Base-by-base conservation (phyloP, 2,888 invertebrate species). In the Microctonus hyperodae region DNA sequence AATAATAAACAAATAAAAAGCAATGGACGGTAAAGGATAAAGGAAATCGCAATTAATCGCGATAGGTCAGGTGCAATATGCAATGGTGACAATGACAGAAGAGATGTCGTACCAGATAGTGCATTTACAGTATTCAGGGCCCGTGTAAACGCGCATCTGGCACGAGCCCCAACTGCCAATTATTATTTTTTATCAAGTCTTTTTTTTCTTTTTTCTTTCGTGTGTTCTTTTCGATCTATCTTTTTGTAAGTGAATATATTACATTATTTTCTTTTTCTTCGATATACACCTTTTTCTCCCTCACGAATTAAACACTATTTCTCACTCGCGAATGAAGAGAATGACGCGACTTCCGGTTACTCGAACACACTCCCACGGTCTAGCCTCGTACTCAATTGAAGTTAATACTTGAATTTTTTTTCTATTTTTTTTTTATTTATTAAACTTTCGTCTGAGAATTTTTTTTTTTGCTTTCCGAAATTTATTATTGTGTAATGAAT, bases 31-130 rank as follows among this genome's bases (percentile, higher is more conserved):
- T 50, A 44, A 48, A 23, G 13, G 44, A 25, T 48, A 56, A 28
- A 33, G 25, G 31, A 60, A 37, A 20, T 48, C 22, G 44, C 11
- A 20, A 28, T 13, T 50, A 44, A 28, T 50, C 56, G 20, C 40
- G 50, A 13, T 55, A 16, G 33, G 53, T 68, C 48, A 67, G 70
- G 53, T 66, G 64, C 40, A 67, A 70, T 62, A 44, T 63, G 65
- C 66, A 70, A 63, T 69, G 73, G 69, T 72, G 73, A 68, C 69
- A 69, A 68, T 76, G 83, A 81, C 83, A 83, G 84, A 78, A 81
- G 83, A 93, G 90, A 92, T 95, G 95, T 94, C 95, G 96, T 97
- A 97, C 97, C 96, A 96, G 96, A 97, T 96, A 95, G 96, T 97
- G 97, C 97, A 97, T 97, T 97, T 97, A 97, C 97, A 97, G 90